Evolutionary conservation across 1,140 invertebrate species (phyloP).

Genomic region (Heliconius melpomene): DNA sequence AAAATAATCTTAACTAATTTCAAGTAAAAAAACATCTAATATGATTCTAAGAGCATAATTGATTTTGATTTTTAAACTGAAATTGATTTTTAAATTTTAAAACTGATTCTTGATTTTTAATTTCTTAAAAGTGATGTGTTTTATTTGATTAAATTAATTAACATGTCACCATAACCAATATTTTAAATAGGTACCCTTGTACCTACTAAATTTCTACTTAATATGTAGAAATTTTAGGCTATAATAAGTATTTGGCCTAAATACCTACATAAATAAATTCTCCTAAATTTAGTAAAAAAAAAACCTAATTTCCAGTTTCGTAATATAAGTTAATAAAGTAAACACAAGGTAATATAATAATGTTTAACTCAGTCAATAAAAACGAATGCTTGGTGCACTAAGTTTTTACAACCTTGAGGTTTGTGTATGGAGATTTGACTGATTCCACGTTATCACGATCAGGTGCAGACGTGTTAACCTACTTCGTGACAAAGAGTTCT

Average conservation of each 20-base stretch:
- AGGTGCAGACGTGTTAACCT: constrained; percentile 38
- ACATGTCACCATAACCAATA: no score
- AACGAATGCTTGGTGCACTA: background rate
- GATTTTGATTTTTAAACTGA: background rate
- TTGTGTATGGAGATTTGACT: constrained; percentile 29
- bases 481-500: constrained; percentile 39
- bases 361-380: background rate
- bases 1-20: background rate
- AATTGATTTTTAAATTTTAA: background rate
- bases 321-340: no score
- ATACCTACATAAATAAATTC: no score
- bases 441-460: constrained; percentile 34
- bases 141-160: no score
- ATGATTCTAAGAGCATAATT: background rate
- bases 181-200: no score
- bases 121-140: no score
- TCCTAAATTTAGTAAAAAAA: no score
- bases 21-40: background rate
- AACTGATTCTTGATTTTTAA: background rate
- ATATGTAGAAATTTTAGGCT: no score
- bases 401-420: background rate
- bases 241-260: no score
- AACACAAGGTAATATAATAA: background rate
- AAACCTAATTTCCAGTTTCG: no score
- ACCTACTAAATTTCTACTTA: no score